These are phyloP conservation scores for Fukomys damarensis DNA, from an alignment of 2,113 vertebrate species.

Conservation along the genomic window DNA sequence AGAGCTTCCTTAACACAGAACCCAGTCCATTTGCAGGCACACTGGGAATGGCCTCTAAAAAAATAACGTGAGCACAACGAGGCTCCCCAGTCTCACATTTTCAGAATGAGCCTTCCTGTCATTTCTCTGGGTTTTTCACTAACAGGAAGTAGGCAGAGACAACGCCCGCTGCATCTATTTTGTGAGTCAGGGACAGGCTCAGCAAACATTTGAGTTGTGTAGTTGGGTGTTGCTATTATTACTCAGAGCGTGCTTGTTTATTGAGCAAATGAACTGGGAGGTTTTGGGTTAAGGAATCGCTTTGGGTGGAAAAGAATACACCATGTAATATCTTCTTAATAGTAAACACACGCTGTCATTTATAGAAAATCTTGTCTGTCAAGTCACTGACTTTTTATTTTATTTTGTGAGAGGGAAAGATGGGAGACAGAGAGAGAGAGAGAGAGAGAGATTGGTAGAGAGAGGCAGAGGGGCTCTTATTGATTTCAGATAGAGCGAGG, in stretches of 20 bases:
- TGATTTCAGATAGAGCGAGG: background rate
- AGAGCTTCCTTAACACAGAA: background rate
- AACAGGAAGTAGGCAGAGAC: background rate
- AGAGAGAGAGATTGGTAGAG: background rate
- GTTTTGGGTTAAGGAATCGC: background rate
- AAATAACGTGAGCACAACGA: background rate
- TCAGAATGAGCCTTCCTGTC: background rate
- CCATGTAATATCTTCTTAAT: background rate
- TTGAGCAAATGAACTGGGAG: background rate
- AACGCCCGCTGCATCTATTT: accelerated
- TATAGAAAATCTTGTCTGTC: background rate
- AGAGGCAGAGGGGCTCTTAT: background rate
- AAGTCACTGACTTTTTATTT: background rate
- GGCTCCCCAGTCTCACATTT: background rate
- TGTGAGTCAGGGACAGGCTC: background rate
- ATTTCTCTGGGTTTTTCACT: background rate
- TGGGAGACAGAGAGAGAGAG: background rate
- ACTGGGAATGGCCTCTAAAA: background rate
- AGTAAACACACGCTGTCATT: background rate
- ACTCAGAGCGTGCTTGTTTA: background rate
- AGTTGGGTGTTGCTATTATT: background rate
- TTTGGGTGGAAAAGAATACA: background rate
- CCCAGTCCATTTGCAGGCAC: background rate
- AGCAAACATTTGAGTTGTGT: no score
- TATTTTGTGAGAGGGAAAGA: background rate